Base-by-base conservation (phyloP, 1,140 invertebrate species). In the Glossosoma conforme region DNA sequence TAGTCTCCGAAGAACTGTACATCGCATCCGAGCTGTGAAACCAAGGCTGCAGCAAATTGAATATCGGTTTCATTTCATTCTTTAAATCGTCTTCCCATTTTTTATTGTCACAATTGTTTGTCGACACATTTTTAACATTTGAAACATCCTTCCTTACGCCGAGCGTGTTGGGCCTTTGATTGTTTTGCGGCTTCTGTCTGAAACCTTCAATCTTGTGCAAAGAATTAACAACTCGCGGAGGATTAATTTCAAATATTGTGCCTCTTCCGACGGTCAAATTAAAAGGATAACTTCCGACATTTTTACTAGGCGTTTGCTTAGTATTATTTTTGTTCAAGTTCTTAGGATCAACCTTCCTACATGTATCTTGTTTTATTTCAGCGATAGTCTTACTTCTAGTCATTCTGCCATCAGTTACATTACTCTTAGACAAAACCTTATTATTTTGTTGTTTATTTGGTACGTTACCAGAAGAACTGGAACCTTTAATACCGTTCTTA, bases 341-440 rank as follows among this genome's bases (percentile, higher is more conserved):
- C 18, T 52, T 52, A 20, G 38, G 19, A 44, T 58, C 56, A n/a
- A 24, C 36, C 28, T 33, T 54, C 30, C 47, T 50, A 22, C 56
- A 55, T 22, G 57, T 22, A 22, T 53, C 48, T 33, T 54, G 47
- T 61, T 69, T 69, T 28, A 79, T 76, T 65, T 77, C 76, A 3
- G 75, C 70, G n/a, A 77, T 73, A 35, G 78, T 79, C 59, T 76
- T 78, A 59, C 77, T 79, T 61, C 77, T 65, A 14, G 68, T 54
- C 44, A 79, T 54, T 43, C 33, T 46, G 24, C 13, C 38, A 22
- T 51, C 48, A 38, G 11, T 40, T 20, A 15, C 17, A 18, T 18
- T 24, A 28, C 13, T 43, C 20, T 51, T 51, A 17, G 21, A 52
- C 38, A 37, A 44, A 37, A 11, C 47, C 41, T 52, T 56, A 3